Evolutionary conservation across 2,113 vertebrate species (phyloP).

Genomic region (Camelus bactrianus): DNA sequence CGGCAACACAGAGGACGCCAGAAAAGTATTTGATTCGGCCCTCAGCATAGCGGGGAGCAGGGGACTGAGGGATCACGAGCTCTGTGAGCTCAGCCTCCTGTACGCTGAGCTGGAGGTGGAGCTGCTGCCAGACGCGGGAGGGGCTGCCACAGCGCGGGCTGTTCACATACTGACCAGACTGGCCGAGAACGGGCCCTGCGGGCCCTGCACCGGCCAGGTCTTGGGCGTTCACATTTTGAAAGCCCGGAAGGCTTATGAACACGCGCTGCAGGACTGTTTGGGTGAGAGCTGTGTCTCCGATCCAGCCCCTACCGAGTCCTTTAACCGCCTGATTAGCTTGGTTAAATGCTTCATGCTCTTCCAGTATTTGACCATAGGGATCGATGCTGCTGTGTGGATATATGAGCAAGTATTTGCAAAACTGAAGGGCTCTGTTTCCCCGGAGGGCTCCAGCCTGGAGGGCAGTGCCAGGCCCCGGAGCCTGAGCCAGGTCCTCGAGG

Average conservation of each 20-base stretch:
- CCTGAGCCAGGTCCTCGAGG: slow-evolving; percentile 86
- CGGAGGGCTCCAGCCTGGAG: slow-evolving; percentile 49
- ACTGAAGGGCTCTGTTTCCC: slow-evolving; percentile 76
- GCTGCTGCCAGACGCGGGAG: slow-evolving; percentile 35
- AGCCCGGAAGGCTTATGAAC: slow-evolving; percentile 93
- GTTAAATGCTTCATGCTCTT: slow-evolving; percentile 94
- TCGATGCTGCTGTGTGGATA: slow-evolving; percentile 90
- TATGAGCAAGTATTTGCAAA: slow-evolving; percentile 87
- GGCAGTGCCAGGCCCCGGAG: slow-evolving; percentile 41
- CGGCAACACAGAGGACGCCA: slow-evolving; percentile 93
- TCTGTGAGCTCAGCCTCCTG: slow-evolving; percentile 93
- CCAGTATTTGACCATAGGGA: slow-evolving; percentile 94
- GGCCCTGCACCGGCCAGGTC: slow-evolving; percentile 84
- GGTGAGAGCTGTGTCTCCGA: slow-evolving; percentile 49
- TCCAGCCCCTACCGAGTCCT: not conserved
- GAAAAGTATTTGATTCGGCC: slow-evolving; percentile 95
- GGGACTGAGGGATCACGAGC: slow-evolving; percentile 85
- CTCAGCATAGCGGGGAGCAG: slow-evolving; percentile 84
- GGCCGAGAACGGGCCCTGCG: slow-evolving; percentile 86
- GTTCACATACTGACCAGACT: slow-evolving; percentile 90
- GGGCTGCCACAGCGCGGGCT: slow-evolving; percentile 84
- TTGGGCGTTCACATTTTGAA: slow-evolving; percentile 91
- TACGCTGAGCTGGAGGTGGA: slow-evolving; percentile 95
- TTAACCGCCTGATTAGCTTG: slow-evolving; percentile 84
- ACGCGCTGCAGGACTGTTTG: slow-evolving; percentile 84